Evolutionary conservation across 2,888 invertebrate genomes (phyloP).

Genomic region (Rotaria socialis): DNA sequence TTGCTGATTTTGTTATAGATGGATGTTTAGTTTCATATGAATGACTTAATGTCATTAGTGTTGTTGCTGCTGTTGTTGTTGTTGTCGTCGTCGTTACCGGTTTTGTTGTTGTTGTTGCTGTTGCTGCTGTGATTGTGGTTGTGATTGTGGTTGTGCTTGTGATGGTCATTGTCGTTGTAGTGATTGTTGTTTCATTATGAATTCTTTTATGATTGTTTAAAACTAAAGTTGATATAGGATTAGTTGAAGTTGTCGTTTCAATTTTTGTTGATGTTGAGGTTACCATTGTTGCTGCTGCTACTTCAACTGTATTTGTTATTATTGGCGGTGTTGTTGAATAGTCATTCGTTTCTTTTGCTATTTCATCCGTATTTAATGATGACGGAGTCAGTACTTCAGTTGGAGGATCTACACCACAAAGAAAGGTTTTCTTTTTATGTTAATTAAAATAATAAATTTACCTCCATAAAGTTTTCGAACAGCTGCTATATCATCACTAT

Average conservation of each 20-base stretch:
- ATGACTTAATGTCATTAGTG: not conserved
- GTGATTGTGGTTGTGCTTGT: not conserved
- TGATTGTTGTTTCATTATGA: not conserved
- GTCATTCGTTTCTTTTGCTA: not conserved
- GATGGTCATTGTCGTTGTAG: not conserved
- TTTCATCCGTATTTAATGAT: not conserved
- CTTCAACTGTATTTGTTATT: not conserved
- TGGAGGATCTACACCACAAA: not conserved
- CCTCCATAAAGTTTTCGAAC: slow-evolving; percentile 54
- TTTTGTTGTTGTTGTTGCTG: not conserved
- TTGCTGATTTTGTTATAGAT: not conserved
- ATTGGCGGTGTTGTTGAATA: not conserved
- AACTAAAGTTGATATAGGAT: too few species aligned
- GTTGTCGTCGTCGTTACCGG: not conserved
- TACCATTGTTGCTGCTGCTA: not conserved
- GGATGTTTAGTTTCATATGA: not conserved
- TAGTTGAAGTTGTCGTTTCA: too few species aligned
- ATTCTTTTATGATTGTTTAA: too few species aligned
- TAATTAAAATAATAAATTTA: not conserved
- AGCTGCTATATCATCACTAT: slow-evolving; percentile 53
- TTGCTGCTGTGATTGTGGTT: not conserved
- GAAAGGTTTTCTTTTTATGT: not conserved
- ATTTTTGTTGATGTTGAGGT: not conserved
- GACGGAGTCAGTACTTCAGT: not conserved
- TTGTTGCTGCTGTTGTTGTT: not conserved